Evolutionary conservation across 2,113 vertebrate species (phyloP), one percentile per base, ranked within the genome.

Genomic region (Catharus minimus): DNA sequence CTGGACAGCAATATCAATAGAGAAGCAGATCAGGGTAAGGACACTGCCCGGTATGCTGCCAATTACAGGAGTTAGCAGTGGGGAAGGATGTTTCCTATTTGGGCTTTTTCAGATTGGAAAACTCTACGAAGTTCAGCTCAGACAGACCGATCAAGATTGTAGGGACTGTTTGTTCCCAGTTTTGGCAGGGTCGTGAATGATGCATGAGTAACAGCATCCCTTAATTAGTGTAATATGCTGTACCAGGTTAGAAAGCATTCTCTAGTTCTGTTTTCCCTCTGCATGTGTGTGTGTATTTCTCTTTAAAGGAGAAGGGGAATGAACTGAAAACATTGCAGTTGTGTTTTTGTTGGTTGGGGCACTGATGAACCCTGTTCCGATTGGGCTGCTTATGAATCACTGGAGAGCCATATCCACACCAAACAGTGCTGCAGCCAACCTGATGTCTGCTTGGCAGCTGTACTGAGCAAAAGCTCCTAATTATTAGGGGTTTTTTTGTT

Each of bases 121-220:
- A 88, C 85, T 94, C 81, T 9, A 8, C 71, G 56, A 83, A 96
- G 89, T 93, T 96, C 85, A 81, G 82, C 84, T 92, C 82, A 91
- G 82, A 85, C 46, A 93, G 74, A 89, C 77, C 55, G 69, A 96
- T 73, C 75, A 94, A 94, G 92, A 94, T 85, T 88, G 90, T 82
- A 94, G 92, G 90, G 77, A 96, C 95, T 95, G 93, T 96, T 95
- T 96, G 96, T 97, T 96, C 95, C 93, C 58, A 57, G 68, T 93
- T 94, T 94, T 96, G 93, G 95, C 92, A 94, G 92, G 79, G 68
- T 95, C 8, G 5, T 94, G 87, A 95, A 95, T 94, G 92, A 94
- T 96, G 93, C 89, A 93, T 96, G 94, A 96, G 53, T 87, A 95
- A 96, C 77, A 95, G 90, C 81, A 95, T 93, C 92, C 80, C 90